Evolutionary conservation across 1,140 invertebrate species (phyloP).

Genomic region (Pseudomyrmex cubaensis): DNA sequence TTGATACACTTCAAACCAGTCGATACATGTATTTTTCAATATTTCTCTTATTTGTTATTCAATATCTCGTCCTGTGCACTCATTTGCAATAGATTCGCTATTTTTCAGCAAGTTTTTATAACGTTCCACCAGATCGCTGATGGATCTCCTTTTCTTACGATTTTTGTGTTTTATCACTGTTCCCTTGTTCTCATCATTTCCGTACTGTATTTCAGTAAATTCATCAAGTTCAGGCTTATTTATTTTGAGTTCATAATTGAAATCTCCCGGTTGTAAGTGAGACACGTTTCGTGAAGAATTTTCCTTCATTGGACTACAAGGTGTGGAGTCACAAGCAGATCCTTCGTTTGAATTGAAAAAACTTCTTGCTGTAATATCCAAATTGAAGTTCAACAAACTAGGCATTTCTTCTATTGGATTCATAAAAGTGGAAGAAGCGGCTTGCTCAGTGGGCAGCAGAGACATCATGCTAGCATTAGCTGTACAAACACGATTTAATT

Average conservation of each 20-base stretch:
- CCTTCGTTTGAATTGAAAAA: conserved; percentile 47
- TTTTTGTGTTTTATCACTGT: conserved; percentile 48
- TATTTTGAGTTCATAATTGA: conserved; percentile 6
- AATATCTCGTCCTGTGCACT: conserved; percentile 6
- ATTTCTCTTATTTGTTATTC: conserved; percentile 1
- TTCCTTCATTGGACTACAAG: conserved; percentile 34
- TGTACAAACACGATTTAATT: conserved; percentile 45
- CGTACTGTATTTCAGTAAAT: conserved; percentile 33
- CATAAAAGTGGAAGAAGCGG: conserved; percentile 67
- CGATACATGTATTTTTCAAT: too few relatives aligned
- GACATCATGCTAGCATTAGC: conserved; percentile 69
- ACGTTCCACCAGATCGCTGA: conserved; percentile 79
- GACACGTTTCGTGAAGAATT: conserved; percentile 17
- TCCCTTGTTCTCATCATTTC: conserved; percentile 19
- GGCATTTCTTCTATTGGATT: conserved; percentile 55
- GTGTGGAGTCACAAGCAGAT: conserved; percentile 14
- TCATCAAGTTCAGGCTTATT: conserved; percentile 34
- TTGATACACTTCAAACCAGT: too few relatives aligned
- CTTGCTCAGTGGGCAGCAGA: conserved; percentile 55
- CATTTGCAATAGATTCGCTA: conserved; percentile 14
- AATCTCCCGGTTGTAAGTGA: conserved; percentile 18
- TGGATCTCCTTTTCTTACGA: conserved; percentile 68
- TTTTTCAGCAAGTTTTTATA: conserved; percentile 75
- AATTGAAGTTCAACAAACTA: conserved; percentile 58
- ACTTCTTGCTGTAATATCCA: conserved; percentile 49